phyloP scores from a whole-genome alignment of 2,888 invertebrate species.

The Notodonta ziczac region DNA sequence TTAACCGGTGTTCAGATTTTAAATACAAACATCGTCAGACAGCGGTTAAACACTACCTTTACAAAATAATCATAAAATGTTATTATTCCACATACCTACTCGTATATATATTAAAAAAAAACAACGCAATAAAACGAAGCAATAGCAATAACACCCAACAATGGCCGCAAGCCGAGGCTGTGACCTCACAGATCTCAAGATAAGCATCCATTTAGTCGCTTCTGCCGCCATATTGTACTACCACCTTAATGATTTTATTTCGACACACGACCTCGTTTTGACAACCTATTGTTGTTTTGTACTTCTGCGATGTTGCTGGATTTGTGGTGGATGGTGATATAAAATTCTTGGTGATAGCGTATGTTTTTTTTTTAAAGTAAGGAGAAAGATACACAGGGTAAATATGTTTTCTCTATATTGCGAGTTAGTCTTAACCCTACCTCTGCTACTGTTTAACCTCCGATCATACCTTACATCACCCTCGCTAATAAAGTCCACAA shows the following conservation, averaged over 20 bases:
- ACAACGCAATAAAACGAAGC: constrained; percentile 9
- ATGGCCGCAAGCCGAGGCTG: constrained; percentile 42
- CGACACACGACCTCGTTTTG: constrained; percentile 3
- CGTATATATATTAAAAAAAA: background rate
- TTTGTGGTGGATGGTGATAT: constrained; percentile 3
- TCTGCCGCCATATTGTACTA: constrained; percentile 16
- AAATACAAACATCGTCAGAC: too few relatives aligned
- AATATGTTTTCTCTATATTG: too few relatives aligned
- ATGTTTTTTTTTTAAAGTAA: too few relatives aligned
- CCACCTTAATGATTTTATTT: constrained; percentile 8
- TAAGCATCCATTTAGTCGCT: constrained; percentile 47
- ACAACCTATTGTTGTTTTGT: constrained; percentile 1
- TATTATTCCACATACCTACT: background rate
- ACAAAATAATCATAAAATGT: background rate
- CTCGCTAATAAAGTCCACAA: constrained; percentile 62
- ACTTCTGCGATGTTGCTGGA: background rate
- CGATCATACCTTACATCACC: too few relatives aligned
- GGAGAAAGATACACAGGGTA: too few relatives aligned
- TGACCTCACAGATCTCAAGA: constrained; percentile 45
- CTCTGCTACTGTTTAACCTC: constrained; percentile 37
- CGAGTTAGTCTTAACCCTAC: background rate
- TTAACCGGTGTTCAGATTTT: too few relatives aligned
- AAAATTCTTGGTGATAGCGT: too few relatives aligned
- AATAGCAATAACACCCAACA: constrained; percentile 37
- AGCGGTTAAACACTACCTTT: too few relatives aligned